Conservation (phyloP, 1,140 invertebrate genomes). For the Hylyphantes graminicola region DNA sequence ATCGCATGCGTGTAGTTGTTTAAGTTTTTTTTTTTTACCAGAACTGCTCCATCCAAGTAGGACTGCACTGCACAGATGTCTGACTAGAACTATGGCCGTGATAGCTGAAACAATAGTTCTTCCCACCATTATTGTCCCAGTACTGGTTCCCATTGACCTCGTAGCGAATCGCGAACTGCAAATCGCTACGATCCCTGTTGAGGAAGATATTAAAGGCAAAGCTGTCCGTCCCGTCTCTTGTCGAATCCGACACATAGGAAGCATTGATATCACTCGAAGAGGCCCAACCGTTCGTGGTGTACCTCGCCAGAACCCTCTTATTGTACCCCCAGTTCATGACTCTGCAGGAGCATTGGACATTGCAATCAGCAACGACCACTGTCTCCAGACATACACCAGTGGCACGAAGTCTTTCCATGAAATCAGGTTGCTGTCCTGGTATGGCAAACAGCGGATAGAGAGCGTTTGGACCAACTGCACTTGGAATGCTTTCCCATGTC, state of each 20-base stretch:
- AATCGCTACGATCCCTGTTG: constrained; percentile 72
- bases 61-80: constrained; percentile 8
- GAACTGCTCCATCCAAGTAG: constrained; percentile 46
- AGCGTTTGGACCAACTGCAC: background rate
- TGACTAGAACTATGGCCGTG: background rate
- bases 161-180: constrained; percentile 87
- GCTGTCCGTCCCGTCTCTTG: constrained; percentile 88
- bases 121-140: constrained; percentile 90
- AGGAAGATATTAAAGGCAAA: constrained; percentile 82
- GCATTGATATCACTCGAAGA: constrained; percentile 81
- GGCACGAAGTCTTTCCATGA: constrained; percentile 80
- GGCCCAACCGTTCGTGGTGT: constrained; percentile 86
- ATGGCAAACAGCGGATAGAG: constrained; percentile 81
- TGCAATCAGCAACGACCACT: constrained; percentile 77
- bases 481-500: background rate
- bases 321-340: constrained; percentile 91
- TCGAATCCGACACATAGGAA: constrained; percentile 86
- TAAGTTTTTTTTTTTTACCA: constrained; percentile 9
- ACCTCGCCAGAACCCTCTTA: constrained; percentile 88
- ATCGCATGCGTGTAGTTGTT: no score
- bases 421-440: constrained; percentile 79
- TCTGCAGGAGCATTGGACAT: constrained; percentile 85
- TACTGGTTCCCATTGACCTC: constrained; percentile 80
- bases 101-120: constrained; percentile 87
- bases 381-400: constrained; percentile 86